Conservation (phyloP, 2,797 vertebrate species). For the Sebastes ruberrimus region DNA sequence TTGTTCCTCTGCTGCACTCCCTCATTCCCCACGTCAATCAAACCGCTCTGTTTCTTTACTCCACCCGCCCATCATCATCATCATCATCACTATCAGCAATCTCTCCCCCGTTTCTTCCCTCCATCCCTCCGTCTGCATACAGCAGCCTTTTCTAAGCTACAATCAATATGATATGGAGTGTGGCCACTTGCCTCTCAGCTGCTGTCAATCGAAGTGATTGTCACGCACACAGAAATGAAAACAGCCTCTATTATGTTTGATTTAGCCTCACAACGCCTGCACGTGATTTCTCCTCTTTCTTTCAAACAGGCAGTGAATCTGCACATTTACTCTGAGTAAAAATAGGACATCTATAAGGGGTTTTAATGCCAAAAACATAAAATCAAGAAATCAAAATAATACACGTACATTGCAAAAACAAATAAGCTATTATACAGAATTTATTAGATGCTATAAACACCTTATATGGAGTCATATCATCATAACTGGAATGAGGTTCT, state of each 20-base stretch:
- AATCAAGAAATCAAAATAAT: neutral
- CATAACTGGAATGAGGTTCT: neutral
- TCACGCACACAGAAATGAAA: slow-evolving; percentile 28
- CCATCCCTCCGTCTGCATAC: slow-evolving; percentile 24
- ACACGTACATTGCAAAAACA: neutral
- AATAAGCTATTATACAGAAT: neutral
- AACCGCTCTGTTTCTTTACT: neutral
- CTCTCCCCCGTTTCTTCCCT: neutral
- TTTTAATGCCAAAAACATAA: neutral
- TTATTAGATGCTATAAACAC: neutral
- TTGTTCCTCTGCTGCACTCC: neutral
- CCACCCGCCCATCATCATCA: neutral
- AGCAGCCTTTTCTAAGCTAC: slow-evolving; percentile 42
- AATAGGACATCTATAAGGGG: neutral
- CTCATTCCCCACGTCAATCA: slow-evolving; percentile 35
- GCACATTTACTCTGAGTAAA: neutral
- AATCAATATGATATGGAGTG: slow-evolving; percentile 64
- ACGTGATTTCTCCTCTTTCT: neutral
- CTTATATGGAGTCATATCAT: neutral
- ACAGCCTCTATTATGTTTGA: slow-evolving; percentile 34
- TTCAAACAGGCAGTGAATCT: neutral
- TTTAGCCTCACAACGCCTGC: slow-evolving; percentile 7
- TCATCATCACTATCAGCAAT: neutral
- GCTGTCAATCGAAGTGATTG: slow-evolving; percentile 40
- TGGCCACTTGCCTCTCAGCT: slow-evolving; percentile 44